phyloP scores from a whole-genome alignment of 2,888 invertebrate genomes.

The Fabriciana adippe region DNA sequence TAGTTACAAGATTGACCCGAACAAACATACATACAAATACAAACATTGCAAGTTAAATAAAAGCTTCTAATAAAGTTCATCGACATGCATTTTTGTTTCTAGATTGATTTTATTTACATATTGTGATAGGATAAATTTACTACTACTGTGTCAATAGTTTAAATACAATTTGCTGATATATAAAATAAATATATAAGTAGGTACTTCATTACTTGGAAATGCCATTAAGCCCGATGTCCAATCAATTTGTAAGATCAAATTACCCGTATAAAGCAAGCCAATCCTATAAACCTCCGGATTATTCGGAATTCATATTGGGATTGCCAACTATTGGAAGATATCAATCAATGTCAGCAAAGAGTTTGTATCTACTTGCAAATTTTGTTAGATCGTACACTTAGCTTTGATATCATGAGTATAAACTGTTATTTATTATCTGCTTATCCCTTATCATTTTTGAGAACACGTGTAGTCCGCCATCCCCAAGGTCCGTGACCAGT shows the following conservation, averaged over 20 bases:
- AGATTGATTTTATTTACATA: no score
- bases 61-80: no score
- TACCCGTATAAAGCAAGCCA: conserved; percentile 24
- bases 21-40: no score
- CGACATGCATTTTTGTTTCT: no score
- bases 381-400: conserved; percentile 20
- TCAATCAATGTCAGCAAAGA: conserved; percentile 38
- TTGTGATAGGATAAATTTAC: no score
- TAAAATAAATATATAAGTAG: conserved; percentile 2
- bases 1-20: no score
- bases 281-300: conserved; percentile 21
- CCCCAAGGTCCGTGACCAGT: no score
- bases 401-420: neutral
- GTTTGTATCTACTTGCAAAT: conserved; percentile 25
- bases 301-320: conserved; percentile 43
- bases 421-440: neutral
- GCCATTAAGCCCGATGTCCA: conserved; percentile 4
- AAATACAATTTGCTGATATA: neutral
- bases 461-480: no score
- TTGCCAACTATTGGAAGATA: conserved; percentile 24
- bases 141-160: no score
- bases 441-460: neutral
- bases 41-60: no score
- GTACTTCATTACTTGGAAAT: conserved; percentile 13
- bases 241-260: conserved; percentile 31